Evolutionary conservation across 2,888 invertebrate species (phyloP).

Genomic region (Folsomia manolachei): DNA sequence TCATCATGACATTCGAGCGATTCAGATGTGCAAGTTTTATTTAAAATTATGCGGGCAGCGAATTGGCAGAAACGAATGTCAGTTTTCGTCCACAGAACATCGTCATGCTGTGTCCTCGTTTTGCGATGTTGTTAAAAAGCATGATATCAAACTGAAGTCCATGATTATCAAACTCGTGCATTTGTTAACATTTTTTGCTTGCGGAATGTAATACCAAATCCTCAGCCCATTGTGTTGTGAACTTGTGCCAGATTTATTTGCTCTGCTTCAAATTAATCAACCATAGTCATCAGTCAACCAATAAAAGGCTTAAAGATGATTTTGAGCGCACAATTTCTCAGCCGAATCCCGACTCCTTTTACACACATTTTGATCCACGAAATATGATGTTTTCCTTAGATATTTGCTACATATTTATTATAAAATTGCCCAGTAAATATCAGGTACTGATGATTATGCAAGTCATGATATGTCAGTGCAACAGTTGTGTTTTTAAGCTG

Average conservation of each 20-base stretch:
- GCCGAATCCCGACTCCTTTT: neutral
- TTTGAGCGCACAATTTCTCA: neutral
- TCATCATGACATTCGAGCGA: no score
- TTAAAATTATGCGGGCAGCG: no score
- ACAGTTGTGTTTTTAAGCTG: neutral
- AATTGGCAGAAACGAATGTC: no score
- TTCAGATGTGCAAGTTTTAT: no score
- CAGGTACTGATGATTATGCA: neutral
- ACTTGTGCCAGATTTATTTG: slow-evolving; percentile 5
- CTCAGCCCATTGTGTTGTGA: neutral
- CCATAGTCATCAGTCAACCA: neutral
- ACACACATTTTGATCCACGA: neutral
- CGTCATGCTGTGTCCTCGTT: neutral
- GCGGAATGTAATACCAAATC: neutral
- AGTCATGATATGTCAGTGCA: neutral
- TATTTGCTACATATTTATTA: no score
- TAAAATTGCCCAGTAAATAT: neutral
- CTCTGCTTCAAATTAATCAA: neutral
- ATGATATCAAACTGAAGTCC: neutral
- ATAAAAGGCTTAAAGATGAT: neutral
- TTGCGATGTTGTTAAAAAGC: neutral
- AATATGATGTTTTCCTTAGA: neutral
- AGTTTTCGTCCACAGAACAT: no score
- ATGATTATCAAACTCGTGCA: neutral
- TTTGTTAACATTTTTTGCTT: neutral